Percentiles rank a stretch among this genome's conserved stretches.
Evolutionary conservation across 2,797 vertebrate genomes (phyloP).

Genomic region (Anguilla anguilla): DNA sequence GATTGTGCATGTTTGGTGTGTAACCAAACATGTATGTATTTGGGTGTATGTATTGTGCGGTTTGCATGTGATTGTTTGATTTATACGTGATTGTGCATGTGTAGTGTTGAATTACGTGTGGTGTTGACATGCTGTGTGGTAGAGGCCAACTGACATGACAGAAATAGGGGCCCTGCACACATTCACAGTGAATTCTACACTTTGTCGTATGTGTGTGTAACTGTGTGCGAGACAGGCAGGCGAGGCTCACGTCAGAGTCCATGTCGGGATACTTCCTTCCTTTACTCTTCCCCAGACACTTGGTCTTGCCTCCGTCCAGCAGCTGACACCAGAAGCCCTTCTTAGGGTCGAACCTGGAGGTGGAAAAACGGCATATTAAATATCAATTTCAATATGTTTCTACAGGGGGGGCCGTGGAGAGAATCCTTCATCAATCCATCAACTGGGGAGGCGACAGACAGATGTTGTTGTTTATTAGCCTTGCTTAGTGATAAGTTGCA

Average conservation of each 20-base stretch:
- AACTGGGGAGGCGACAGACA: conserved; percentile 37
- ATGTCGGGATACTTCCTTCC: conserved; percentile 96
- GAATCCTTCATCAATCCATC: conserved; percentile 14
- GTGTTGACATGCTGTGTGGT: too few species aligned
- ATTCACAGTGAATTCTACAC: too few species aligned
- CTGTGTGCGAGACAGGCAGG: neutral
- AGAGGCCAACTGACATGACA: too few species aligned
- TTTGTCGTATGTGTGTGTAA: neutral
- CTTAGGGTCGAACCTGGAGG: conserved; percentile 91
- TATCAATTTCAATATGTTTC: neutral
- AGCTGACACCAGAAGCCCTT: conserved; percentile 99
- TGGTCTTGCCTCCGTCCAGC: conserved; percentile 93
- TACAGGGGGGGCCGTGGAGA: neutral
- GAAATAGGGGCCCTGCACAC: too few species aligned
- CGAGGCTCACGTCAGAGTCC: conserved; percentile 85
- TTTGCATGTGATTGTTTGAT: too few species aligned
- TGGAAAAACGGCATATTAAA: neutral
- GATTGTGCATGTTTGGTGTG: neutral
- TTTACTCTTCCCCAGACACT: conserved; percentile 98
- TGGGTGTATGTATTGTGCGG: neutral
- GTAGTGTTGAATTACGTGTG: too few species aligned
- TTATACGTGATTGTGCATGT: too few species aligned
- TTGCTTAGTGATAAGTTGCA: conserved; percentile 37
- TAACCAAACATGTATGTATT: too few species aligned
- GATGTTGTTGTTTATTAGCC: conserved; percentile 46